Percentiles rank a stretch among this genome's conserved stretches.
phyloP scores from a whole-genome alignment of 2,888 invertebrate species.

The Trissonchulus latispiculum region DNA sequence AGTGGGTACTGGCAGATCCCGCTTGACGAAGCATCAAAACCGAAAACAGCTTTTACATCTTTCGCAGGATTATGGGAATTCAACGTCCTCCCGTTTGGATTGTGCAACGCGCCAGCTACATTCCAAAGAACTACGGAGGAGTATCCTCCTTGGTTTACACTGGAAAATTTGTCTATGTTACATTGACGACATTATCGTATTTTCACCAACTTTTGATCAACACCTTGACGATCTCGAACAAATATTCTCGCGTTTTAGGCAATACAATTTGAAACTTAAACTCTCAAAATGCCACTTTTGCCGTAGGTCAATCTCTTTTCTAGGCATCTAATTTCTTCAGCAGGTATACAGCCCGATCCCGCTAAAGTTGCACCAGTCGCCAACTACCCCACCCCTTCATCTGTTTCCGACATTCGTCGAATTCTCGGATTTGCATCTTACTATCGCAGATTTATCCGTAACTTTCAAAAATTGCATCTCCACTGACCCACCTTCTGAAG shows the following conservation, averaged over 20 bases:
- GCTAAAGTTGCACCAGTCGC: too few species aligned
- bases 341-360: too few species aligned
- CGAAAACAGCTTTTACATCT: not conserved
- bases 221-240: not conserved
- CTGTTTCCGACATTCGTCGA: too few species aligned
- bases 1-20: too few species aligned
- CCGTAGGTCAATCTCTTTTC: too few species aligned
- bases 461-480: slow-evolving; percentile 19
- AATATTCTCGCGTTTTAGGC: too few species aligned
- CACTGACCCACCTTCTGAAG: slow-evolving; percentile 14
- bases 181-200: not conserved
- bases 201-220: not conserved
- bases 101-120: too few species aligned
- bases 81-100: not conserved
- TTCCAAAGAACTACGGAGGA: too few species aligned
- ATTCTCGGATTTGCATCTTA: slow-evolving; percentile 38
- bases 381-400: too few species aligned
- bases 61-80: not conserved
- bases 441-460: slow-evolving; percentile 34
- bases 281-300: too few species aligned
- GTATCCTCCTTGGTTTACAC: not conserved
- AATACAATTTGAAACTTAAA: too few species aligned
- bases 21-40: not conserved
- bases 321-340: too few species aligned
- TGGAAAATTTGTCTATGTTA: not conserved